Percentiles rank a stretch among this genome's conserved stretches.
Evolutionary conservation across 2,113 vertebrate genomes (phyloP).

Genomic region (Centrocercus urophasianus): DNA sequence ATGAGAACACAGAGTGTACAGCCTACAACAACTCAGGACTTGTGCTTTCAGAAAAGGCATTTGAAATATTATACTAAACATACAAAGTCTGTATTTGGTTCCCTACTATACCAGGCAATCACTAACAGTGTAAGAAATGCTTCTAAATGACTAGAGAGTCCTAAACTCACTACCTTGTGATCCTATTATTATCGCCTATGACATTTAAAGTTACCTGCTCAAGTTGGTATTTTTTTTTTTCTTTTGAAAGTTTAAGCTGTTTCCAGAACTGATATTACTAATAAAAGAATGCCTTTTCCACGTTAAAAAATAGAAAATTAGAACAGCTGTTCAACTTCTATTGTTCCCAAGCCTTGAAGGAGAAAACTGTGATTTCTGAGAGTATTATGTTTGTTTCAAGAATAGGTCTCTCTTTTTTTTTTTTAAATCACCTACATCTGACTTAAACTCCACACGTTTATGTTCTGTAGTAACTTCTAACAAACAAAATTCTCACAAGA

Average conservation of each 20-base stretch:
- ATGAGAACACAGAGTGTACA: conserved; percentile 25
- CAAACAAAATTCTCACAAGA: not conserved
- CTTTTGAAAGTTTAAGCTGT: not conserved
- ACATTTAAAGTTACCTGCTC: not conserved
- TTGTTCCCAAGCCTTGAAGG: not conserved
- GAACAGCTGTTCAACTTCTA: not conserved
- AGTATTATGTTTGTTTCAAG: not conserved
- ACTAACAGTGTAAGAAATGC: not conserved
- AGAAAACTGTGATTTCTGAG: not conserved
- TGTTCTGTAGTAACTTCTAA: not conserved
- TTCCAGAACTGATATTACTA: not conserved
- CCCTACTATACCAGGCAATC: not conserved
- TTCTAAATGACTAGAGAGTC: not conserved
- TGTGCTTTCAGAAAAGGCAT: not conserved
- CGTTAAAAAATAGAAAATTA: not conserved
- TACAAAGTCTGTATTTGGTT: not conserved
- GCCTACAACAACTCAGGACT: not conserved
- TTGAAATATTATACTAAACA: conserved; percentile 12
- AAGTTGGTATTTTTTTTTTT: not conserved
- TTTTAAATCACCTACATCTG: not conserved
- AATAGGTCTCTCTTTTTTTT: not conserved
- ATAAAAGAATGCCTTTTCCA: not conserved
- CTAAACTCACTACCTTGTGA: not conserved
- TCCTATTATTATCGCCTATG: not conserved
- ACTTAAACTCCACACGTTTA: not conserved